A percentile compares a stretch with the other conserved stretches of the same genome.
Evolutionary conservation across 64 coral and sea anemone genomes (phyloP).

Genomic region (Dendrophyllia cribrosa): DNA sequence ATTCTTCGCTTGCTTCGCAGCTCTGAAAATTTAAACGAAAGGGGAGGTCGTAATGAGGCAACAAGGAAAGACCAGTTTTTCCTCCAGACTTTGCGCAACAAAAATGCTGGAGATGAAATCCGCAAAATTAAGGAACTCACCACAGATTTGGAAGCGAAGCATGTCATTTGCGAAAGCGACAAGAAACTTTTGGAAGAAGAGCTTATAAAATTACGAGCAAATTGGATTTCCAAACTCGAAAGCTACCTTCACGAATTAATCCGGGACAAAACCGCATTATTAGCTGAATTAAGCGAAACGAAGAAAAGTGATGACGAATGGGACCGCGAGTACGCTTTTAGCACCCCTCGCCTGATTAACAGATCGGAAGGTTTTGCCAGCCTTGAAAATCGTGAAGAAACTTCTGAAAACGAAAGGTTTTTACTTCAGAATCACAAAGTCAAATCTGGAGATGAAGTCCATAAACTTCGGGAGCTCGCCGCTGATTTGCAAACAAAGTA

Average conservation of each 20-base stretch:
- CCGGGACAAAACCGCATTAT: not conserved
- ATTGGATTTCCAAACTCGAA: not conserved
- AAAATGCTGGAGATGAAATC: not conserved
- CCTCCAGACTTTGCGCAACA: not conserved
- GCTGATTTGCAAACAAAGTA: constrained; percentile 29
- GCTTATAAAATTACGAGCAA: not conserved
- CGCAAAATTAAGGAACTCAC: not conserved
- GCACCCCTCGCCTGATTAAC: not conserved
- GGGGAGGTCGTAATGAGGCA: not conserved
- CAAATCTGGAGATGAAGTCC: not conserved
- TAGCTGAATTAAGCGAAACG: not conserved
- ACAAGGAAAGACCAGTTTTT: not conserved
- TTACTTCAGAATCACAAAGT: not conserved
- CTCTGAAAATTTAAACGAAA: no score
- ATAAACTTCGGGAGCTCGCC: not conserved
- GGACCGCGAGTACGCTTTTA: not conserved
- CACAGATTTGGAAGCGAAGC: not conserved
- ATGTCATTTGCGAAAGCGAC: not conserved
- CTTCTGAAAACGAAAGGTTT: not conserved
- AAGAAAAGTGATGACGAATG: not conserved
- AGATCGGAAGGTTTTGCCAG: not conserved
- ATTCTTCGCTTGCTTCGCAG: no score
- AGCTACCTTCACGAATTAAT: not conserved
- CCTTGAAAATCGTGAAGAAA: not conserved
- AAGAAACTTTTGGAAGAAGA: not conserved